Evolutionary conservation across 2,113 vertebrate genomes (phyloP).

Genomic region (Odocoileus virginianus): DNA sequence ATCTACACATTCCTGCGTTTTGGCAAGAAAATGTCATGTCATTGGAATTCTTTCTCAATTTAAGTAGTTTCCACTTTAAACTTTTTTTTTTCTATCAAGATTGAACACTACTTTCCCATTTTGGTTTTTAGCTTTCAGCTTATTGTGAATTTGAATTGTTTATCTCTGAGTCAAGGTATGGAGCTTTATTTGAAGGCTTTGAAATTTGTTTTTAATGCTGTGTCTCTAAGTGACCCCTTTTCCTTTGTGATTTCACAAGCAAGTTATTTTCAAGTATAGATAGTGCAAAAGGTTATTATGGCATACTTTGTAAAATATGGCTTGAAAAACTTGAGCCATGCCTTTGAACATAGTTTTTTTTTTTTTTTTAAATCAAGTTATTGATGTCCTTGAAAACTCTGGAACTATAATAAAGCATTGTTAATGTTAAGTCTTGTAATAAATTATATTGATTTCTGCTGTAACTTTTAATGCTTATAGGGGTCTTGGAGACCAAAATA

Average conservation of each 20-base stretch:
- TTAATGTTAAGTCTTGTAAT: neutral
- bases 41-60: constrained; percentile 36
- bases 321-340: constrained; percentile 33
- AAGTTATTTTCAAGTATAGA: neutral
- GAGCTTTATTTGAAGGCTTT: neutral
- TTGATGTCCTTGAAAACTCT: constrained; percentile 29
- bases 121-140: neutral
- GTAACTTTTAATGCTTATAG: neutral
- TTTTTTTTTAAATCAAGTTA: neutral
- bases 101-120: neutral
- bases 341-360: neutral
- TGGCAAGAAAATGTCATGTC: constrained; percentile 56
- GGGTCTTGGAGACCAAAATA: neutral
- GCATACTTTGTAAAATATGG: neutral
- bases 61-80: constrained; percentile 31
- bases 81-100: neutral
- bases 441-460: neutral
- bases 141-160: constrained; percentile 45
- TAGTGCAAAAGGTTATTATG: constrained; percentile 24
- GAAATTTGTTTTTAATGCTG: constrained; percentile 43
- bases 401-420: neutral
- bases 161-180: neutral
- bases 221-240: neutral
- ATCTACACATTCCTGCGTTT: constrained; percentile 38
- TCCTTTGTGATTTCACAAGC: neutral